A percentile compares a stretch with the other conserved stretches of the same genome.
Conservation (phyloP, 2,888 invertebrate species). For the Pocota personata region DNA sequence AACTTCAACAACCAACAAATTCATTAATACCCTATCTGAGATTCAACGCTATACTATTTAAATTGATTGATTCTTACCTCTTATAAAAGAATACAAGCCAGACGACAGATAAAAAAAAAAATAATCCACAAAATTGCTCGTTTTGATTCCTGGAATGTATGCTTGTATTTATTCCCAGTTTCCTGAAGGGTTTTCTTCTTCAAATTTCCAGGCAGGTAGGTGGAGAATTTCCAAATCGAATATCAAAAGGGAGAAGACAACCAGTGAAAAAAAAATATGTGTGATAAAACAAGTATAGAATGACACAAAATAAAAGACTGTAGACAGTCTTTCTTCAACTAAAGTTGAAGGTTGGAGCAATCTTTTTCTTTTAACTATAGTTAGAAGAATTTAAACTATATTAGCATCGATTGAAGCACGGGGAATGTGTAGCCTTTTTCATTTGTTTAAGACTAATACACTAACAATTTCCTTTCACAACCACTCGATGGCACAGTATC, state of each 20-base stretch:
- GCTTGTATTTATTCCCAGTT: neutral
- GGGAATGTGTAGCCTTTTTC: neutral
- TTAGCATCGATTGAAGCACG: constrained; percentile 20
- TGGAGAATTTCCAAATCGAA: constrained; percentile 53
- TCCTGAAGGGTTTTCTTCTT: neutral
- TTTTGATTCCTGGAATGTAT: constrained; percentile 16
- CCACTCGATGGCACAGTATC: constrained; percentile 19
- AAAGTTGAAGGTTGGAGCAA: neutral
- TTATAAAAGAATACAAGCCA: constrained; percentile 9
- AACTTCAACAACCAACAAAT: neutral
- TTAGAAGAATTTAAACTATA: constrained; percentile 24
- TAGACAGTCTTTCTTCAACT: neutral
- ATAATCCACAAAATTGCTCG: constrained; percentile 45
- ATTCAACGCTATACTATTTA: neutral
- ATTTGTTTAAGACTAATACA: constrained; percentile 9
- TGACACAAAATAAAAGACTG: constrained; percentile 1
- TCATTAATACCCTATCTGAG: neutral
- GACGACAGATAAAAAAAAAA: constrained; percentile 34
- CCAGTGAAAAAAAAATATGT: neutral
- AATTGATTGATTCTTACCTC: constrained; percentile 50
- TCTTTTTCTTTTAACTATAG: neutral
- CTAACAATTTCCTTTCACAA: constrained; percentile 18
- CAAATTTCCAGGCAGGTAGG: constrained; percentile 26
- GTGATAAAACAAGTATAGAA: neutral
- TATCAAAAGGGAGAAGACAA: constrained; percentile 32